Evolutionary conservation across 2,888 invertebrate genomes (phyloP), one percentile per base, ranked within the genome.

Genomic region (Parascotia fuliginaria): DNA sequence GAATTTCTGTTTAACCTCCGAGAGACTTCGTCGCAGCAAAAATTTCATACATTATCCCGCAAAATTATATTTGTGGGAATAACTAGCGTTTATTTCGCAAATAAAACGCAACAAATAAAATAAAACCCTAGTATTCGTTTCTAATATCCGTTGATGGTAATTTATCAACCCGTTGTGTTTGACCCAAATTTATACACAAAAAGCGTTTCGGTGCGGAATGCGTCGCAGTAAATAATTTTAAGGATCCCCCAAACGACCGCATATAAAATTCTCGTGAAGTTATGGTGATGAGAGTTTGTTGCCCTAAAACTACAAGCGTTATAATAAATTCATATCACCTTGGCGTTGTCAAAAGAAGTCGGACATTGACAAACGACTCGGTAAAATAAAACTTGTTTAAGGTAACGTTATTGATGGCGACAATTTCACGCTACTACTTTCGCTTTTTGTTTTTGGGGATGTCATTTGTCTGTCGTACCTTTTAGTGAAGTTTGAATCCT

Each of bases 261-360:
- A 60, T 58, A 70, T 56, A 63, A 66, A 70, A 70, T 58, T 64
- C 42, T 40, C 32, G 44, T 46, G 28, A 48, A 57, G 54, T 67
- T 55, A 70, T 54, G 56, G 47, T 40, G 47, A 48, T 66, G 60
- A 43, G 50, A 44, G 13, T 50, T 56, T 53, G 48, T 39, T 13
- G 44, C 31, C 22, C 36, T 48, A 51, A 55, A 66, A 69, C 49
- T 65, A 65, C 41, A 54, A 24, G 41, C 16, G 52, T 66, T 63
- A 53, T 63, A n/a, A n/a, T n/a, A 69, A 60, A 70, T 62, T 62
- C 56, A 57, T 61, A 65, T 54, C 55, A 53, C 52, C 48, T 61
- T 53, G 48, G 13, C 39, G 15, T 19, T 39, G 42, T 13, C 41
- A 34, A 24, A 34, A 47, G 28, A 52, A 54, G 51, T 52, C 34